A percentile compares a stretch with the other conserved stretches of the same genome.
These are phyloP conservation scores for Pharmacophagus antenor DNA, from an alignment of 2,888 invertebrate species.

Conservation along the genomic window DNA sequence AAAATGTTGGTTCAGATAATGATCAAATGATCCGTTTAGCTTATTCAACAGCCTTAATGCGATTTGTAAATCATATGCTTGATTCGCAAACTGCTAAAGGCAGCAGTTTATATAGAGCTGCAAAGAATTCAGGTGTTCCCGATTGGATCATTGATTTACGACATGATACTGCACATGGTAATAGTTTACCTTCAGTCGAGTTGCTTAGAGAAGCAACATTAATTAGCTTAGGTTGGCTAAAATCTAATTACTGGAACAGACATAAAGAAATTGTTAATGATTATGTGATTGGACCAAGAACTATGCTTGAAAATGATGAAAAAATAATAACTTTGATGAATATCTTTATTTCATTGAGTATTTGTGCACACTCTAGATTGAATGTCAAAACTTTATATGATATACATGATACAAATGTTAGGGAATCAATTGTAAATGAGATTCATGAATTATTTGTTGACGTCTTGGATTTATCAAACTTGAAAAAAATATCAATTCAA, in stretches of 20 bases:
- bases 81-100: constrained; percentile 77
- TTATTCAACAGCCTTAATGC: constrained; percentile 83
- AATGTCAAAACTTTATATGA: constrained; percentile 63
- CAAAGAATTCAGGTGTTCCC: constrained; percentile 85
- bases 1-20: constrained; percentile 43
- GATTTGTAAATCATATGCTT: constrained; percentile 84
- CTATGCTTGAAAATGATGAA: constrained; percentile 42
- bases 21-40: constrained; percentile 78
- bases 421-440: constrained; percentile 60
- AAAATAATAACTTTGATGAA: constrained; percentile 58
- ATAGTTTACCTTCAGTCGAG: constrained; percentile 83
- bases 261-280: constrained; percentile 75
- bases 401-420: constrained; percentile 57
- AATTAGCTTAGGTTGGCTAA: constrained; percentile 85
- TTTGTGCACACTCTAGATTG: constrained; percentile 59
- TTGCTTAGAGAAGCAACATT: constrained; percentile 83
- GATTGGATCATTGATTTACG: constrained; percentile 89
- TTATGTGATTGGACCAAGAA: constrained; percentile 41
- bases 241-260: constrained; percentile 83
- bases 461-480: constrained; percentile 53
- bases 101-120: constrained; percentile 79
- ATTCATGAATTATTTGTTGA: constrained; percentile 58
- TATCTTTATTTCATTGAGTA: constrained; percentile 63
- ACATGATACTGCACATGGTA: constrained; percentile 88
- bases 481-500: constrained; percentile 53